Conservation (phyloP, 2,797 vertebrate genomes). For the Hemitrygon akajei region DNA sequence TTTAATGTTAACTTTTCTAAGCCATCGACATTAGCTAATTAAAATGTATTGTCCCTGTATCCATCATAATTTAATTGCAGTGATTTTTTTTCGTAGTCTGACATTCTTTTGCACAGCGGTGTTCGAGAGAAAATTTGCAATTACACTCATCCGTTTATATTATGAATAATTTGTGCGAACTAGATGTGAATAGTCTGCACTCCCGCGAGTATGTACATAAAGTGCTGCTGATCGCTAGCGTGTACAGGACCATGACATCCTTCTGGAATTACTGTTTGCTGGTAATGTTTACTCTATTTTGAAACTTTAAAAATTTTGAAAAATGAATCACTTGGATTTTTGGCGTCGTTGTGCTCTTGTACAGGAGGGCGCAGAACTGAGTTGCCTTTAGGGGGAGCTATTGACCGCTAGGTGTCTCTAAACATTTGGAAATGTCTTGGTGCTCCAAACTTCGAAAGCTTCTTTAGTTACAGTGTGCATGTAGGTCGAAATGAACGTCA, state of each 20-base stretch:
- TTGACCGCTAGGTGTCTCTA: not conserved
- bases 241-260: not conserved
- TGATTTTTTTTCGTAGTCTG: not conserved
- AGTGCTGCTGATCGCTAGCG: not conserved
- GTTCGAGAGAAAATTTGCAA: not conserved
- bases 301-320: too few species aligned
- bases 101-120: not conserved
- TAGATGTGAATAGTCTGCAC: not conserved
- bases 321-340: not conserved
- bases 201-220: not conserved
- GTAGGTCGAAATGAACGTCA: not conserved
- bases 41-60: not conserved
- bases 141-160: not conserved
- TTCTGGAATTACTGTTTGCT: not conserved
- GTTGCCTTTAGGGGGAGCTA: not conserved
- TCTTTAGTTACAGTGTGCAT: not conserved
- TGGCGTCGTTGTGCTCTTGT: too few species aligned
- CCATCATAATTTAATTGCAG: not conserved
- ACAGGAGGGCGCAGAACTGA: too few species aligned
- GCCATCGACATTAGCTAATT: not conserved
- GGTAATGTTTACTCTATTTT: not conserved
- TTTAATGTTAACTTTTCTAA: not conserved
- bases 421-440: not conserved
- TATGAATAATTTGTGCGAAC: not conserved
- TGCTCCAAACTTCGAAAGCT: not conserved